A percentile compares a stretch with the other conserved stretches of the same genome.
These are phyloP conservation scores for Leptinotarsa juncta DNA, from an alignment of 2,888 invertebrate genomes.

Conservation along the genomic window DNA sequence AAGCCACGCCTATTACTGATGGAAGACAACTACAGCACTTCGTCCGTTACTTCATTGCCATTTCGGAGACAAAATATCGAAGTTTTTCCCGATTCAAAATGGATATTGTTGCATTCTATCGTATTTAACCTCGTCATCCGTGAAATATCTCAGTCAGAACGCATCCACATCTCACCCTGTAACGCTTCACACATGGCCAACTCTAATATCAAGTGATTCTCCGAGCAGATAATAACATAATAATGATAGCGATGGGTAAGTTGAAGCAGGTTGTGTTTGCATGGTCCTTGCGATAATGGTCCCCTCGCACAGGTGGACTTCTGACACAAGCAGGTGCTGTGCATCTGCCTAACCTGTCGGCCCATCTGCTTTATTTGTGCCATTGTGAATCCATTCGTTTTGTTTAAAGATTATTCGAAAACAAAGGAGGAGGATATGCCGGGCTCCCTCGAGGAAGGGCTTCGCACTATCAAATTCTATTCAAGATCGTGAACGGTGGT, in stretches of 20 bases:
- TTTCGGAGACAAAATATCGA: too few species aligned
- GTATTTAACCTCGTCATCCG: not conserved
- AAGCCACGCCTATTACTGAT: too few species aligned
- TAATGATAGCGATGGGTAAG: conserved; percentile 43
- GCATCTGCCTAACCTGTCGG: conserved; percentile 43
- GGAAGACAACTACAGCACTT: too few species aligned
- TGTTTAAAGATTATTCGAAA: conserved; percentile 10
- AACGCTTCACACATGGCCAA: conserved; percentile 38
- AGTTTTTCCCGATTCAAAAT: too few species aligned
- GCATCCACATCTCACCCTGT: conserved; percentile 21
- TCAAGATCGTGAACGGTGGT: not conserved
- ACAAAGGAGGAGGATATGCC: not conserved
- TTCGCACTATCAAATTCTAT: not conserved
- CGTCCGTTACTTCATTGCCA: too few species aligned
- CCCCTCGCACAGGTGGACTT: conserved; percentile 44
- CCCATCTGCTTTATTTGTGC: conserved; percentile 38
- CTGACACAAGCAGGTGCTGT: conserved; percentile 42
- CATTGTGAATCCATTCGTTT: conserved; percentile 18
- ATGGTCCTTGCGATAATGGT: conserved; percentile 39
- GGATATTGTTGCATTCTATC: too few species aligned
- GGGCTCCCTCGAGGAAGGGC: not conserved
- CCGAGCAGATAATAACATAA: conserved; percentile 44
- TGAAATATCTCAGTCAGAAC: conserved; percentile 8
- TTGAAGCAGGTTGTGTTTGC: conserved; percentile 46
- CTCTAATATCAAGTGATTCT: conserved; percentile 33